A percentile compares a stretch with the other conserved stretches of the same genome.
Evolutionary conservation across 2,888 invertebrate species (phyloP).

Genomic region (Homarus gammarus): DNA sequence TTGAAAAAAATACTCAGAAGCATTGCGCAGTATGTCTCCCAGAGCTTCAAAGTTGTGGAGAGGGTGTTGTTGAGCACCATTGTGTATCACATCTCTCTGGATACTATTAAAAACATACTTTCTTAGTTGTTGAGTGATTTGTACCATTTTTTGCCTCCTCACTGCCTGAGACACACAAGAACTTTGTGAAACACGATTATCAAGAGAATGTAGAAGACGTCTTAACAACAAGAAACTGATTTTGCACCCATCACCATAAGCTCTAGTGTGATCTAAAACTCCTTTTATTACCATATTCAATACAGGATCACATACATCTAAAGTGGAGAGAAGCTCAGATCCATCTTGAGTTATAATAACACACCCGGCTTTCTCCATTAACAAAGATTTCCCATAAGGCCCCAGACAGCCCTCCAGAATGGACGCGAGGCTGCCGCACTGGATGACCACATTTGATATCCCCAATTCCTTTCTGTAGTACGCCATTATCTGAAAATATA

Average conservation of each 20-base stretch:
- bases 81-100: conserved; percentile 48
- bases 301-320: conserved; percentile 58
- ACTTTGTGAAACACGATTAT: conserved; percentile 23
- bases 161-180: background rate
- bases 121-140: conserved; percentile 35
- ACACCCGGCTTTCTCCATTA: conserved; percentile 58
- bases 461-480: conserved; percentile 27
- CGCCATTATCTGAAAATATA: too few relatives aligned
- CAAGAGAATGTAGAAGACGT: conserved; percentile 50
- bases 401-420: conserved; percentile 56
- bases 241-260: conserved; percentile 58
- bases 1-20: conserved; percentile 48
- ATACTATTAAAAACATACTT: conserved; percentile 32
- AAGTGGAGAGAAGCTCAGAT: conserved; percentile 38
- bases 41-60: conserved; percentile 61
- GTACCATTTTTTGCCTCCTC: conserved; percentile 57
- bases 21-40: conserved; percentile 38
- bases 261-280: conserved; percentile 42
- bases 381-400: conserved; percentile 42
- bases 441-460: conserved; percentile 44
- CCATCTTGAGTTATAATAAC: conserved; percentile 64
- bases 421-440: conserved; percentile 53
- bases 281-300: conserved; percentile 36
- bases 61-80: conserved; percentile 56
- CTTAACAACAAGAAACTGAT: conserved; percentile 39